Conservation (phyloP, 2,113 vertebrate species). For the Lamprologus speciosus region DNA sequence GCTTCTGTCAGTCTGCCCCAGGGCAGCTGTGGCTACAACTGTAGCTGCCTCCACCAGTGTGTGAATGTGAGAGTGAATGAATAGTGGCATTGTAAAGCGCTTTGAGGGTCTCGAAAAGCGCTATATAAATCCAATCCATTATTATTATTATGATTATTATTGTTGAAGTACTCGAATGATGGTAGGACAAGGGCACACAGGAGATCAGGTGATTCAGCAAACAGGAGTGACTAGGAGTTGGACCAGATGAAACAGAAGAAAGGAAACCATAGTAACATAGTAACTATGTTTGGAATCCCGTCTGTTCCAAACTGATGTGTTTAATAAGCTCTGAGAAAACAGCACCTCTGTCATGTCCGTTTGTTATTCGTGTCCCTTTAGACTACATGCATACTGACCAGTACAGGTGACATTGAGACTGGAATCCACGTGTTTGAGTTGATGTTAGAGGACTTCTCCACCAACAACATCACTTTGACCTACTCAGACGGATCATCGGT, state of each 20-base stretch:
- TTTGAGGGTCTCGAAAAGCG: too few relatives aligned
- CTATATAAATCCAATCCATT: too few relatives aligned
- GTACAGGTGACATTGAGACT: neutral
- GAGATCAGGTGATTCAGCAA: neutral
- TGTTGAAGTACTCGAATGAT: neutral
- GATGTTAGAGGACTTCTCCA: constrained; percentile 52
- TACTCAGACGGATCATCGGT: neutral
- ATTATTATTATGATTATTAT: too few relatives aligned
- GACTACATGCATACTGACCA: constrained; percentile 30
- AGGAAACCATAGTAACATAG: neutral
- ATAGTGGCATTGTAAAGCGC: too few relatives aligned
- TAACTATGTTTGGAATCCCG: neutral
- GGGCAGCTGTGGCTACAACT: too few relatives aligned
- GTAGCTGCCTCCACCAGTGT: too few relatives aligned
- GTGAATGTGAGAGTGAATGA: too few relatives aligned
- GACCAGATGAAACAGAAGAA: neutral
- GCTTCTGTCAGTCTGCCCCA: too few relatives aligned
- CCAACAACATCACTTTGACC: constrained; percentile 28
- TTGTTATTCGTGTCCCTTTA: neutral
- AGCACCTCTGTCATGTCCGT: rapidly evolving
- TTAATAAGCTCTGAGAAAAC: neutral
- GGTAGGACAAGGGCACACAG: neutral
- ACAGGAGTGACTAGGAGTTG: neutral
- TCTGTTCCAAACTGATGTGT: neutral
- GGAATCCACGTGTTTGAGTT: constrained; percentile 61